Percentiles rank a stretch among this genome's conserved stretches.
These are phyloP conservation scores for Belonocnema kinseyi DNA, from an alignment of 1,140 invertebrate species.

Conservation along the genomic window DNA sequence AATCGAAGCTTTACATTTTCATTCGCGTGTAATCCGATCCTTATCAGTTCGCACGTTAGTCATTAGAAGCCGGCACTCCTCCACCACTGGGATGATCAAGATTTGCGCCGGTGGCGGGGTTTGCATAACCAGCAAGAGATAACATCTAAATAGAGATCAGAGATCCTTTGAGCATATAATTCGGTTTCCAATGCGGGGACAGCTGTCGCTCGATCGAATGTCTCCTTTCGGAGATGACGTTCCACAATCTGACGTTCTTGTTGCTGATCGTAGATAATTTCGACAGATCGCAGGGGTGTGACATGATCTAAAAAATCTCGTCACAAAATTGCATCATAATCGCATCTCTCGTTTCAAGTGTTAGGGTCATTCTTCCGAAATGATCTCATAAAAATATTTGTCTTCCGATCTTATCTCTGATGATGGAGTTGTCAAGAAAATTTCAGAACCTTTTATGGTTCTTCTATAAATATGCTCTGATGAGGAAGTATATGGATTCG, in stretches of 20 bases:
- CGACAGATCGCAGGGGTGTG: conserved; percentile 60
- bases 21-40: conserved; percentile 48
- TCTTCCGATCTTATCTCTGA: too few species aligned
- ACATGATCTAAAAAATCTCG: conserved; percentile 44
- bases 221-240: conserved; percentile 48
- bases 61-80: conserved; percentile 21
- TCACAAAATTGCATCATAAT: conserved; percentile 17
- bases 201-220: conserved; percentile 70
- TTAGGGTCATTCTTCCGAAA: background rate
- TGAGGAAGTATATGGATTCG: too few species aligned
- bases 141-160: conserved; percentile 75
- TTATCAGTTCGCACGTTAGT: conserved; percentile 44
- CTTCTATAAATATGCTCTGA: too few species aligned
- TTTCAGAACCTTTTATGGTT: too few species aligned
- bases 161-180: conserved; percentile 73
- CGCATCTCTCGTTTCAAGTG: background rate
- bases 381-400: background rate
- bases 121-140: conserved; percentile 58
- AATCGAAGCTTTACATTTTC: conserved; percentile 44
- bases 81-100: conserved; percentile 31
- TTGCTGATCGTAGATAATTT: conserved; percentile 69
- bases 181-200: conserved; percentile 72
- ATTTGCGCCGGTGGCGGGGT: conserved; percentile 47
- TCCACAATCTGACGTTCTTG: conserved; percentile 48
- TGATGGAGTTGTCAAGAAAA: too few species aligned